Conservation (phyloP, 2,113 vertebrate species). For the Rhombomys opimus region DNA sequence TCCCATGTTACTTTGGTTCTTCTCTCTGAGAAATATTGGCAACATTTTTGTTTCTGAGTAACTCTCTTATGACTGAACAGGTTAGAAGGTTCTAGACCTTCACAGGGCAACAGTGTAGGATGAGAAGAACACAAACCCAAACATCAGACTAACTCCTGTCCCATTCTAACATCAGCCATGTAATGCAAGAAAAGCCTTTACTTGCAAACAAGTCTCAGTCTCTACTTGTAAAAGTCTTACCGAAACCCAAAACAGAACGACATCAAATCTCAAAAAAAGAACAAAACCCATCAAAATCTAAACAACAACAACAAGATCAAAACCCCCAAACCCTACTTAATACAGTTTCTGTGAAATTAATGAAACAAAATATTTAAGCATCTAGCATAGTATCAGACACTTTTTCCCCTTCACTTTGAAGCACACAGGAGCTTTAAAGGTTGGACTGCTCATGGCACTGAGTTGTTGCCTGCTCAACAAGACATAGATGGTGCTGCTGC, state of each 20-base stretch:
- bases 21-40: background rate
- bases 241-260: background rate
- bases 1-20: background rate
- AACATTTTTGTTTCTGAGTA: background rate
- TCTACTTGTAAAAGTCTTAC: background rate
- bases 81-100: background rate
- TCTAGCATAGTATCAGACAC: background rate
- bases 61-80: background rate
- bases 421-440: background rate
- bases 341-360: background rate
- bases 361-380: background rate
- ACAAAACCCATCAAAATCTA: background rate
- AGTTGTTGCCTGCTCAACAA: conserved; percentile 20
- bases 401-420: background rate
- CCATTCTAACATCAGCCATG: background rate
- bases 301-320: background rate
- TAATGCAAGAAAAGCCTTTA: background rate
- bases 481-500: conserved; percentile 27
- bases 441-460: background rate
- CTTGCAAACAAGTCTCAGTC: background rate
- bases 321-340: background rate
- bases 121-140: background rate
- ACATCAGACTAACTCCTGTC: background rate
- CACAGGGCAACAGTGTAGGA: background rate
- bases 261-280: background rate